These are phyloP conservation scores for Hylaea fasciaria DNA, from an alignment of 2,888 invertebrate genomes.

Conservation along the genomic window DNA sequence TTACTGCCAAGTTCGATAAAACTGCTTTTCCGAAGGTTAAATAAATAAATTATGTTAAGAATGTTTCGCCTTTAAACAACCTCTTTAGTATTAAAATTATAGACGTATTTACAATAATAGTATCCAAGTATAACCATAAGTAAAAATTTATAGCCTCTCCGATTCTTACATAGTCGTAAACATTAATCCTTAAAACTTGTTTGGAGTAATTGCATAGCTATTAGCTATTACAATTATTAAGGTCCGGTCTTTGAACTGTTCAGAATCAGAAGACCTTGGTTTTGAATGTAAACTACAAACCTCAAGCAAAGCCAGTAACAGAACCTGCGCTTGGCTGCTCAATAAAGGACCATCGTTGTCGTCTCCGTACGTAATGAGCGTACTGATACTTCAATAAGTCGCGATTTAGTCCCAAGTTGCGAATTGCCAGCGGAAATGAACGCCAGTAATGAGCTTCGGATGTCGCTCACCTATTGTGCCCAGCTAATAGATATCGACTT, in stretches of 20 bases:
- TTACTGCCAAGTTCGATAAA: conserved; percentile 1
- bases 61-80: neutral
- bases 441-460: conserved; percentile 83
- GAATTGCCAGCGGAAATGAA: conserved; percentile 81
- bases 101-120: too few relatives aligned
- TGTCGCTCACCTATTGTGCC: conserved; percentile 84
- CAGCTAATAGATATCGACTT: conserved; percentile 84
- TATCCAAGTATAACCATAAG: too few relatives aligned
- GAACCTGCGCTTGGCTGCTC: conserved; percentile 22
- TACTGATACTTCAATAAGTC: conserved; percentile 61
- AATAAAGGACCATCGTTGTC: conserved; percentile 20
- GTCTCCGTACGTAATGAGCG: conserved; percentile 48
- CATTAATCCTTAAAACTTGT: too few relatives aligned
- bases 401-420: conserved; percentile 73
- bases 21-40: conserved; percentile 1
- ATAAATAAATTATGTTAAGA: neutral
- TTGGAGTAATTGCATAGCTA: too few relatives aligned
- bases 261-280: conserved; percentile 3
- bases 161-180: too few relatives aligned
- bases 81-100: too few relatives aligned
- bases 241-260: conserved; percentile 2
- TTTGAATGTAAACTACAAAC: conserved; percentile 19
- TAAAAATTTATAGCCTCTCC: too few relatives aligned
- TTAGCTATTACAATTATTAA: neutral
- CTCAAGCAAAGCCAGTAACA: conserved; percentile 9